Conservation (phyloP, 2,888 invertebrate species). For the Parnassius glacialis region DNA sequence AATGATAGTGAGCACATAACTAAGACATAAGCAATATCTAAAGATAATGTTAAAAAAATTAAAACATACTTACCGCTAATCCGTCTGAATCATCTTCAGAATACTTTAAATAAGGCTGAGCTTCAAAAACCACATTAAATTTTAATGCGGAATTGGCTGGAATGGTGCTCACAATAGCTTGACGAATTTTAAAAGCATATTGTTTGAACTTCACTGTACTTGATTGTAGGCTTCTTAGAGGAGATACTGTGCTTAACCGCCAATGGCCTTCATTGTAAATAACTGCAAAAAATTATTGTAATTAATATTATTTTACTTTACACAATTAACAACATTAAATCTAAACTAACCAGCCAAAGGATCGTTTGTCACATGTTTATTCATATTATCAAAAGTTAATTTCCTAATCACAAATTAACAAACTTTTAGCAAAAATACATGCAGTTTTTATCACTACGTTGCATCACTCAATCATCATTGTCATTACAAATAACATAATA, state of each 20-base stretch:
- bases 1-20: too few species aligned
- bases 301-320: slow-evolving; percentile 1
- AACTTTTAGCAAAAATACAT: too few species aligned
- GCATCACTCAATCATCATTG: too few species aligned
- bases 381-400: neutral
- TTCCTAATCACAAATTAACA: too few species aligned
- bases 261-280: slow-evolving; percentile 69
- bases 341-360: slow-evolving; percentile 38
- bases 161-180: slow-evolving; percentile 53
- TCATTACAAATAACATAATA: too few species aligned
- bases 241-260: slow-evolving; percentile 63
- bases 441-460: too few species aligned
- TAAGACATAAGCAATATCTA: too few species aligned
- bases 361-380: slow-evolving; percentile 34
- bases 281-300: slow-evolving; percentile 42
- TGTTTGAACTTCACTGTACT: slow-evolving; percentile 61
- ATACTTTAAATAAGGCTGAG: slow-evolving; percentile 57
- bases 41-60: slow-evolving; percentile 1
- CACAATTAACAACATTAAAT: neutral
- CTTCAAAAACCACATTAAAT: slow-evolving; percentile 57
- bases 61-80: slow-evolving; percentile 48
- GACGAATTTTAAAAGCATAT: slow-evolving; percentile 66
- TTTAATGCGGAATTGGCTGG: slow-evolving; percentile 46
- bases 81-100: slow-evolving; percentile 63
- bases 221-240: slow-evolving; percentile 60